These are phyloP conservation scores for Eupristina koningsbergeri DNA, from an alignment of 1,140 invertebrate species.

Conservation along the genomic window DNA sequence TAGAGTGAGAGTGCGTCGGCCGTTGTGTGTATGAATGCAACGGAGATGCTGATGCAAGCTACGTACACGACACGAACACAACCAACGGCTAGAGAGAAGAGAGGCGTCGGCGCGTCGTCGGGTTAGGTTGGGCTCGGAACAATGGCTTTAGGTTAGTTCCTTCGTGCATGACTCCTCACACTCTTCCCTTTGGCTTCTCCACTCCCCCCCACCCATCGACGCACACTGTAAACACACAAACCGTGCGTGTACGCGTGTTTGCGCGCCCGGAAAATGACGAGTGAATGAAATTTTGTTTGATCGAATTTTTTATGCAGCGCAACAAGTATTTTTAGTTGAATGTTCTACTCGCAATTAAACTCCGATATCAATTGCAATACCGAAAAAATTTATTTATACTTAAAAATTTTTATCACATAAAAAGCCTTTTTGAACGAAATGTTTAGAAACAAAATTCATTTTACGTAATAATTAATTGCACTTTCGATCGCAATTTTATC, in stretches of 20 bases:
- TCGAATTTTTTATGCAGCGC: not conserved
- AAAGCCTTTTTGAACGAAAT: too few relatives aligned
- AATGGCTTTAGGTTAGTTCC: conserved; percentile 28
- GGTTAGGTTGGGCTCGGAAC: conserved; percentile 29
- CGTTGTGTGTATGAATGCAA: not conserved
- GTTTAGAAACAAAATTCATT: too few relatives aligned
- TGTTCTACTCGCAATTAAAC: too few relatives aligned
- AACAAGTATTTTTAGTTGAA: too few relatives aligned
- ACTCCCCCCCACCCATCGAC: too few relatives aligned
- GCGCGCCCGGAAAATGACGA: too few relatives aligned
- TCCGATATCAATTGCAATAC: too few relatives aligned
- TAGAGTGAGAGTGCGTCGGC: conserved; percentile 12
- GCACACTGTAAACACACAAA: too few relatives aligned
- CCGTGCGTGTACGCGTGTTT: not conserved
- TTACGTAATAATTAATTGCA: too few relatives aligned
- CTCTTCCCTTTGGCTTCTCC: not conserved
- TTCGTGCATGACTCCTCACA: not conserved
- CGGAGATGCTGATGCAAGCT: not conserved
- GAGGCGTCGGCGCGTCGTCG: conserved; percentile 34
- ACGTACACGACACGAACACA: not conserved
- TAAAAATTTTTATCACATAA: too few relatives aligned
- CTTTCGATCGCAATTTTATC: too few relatives aligned
- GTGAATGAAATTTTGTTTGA: not conserved
- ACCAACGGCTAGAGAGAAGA: not conserved
- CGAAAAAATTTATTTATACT: too few relatives aligned